Evolutionary conservation across 53 echinoderm and acorn worm genomes (phyloP).

Genomic region (Luidia sarsii): DNA sequence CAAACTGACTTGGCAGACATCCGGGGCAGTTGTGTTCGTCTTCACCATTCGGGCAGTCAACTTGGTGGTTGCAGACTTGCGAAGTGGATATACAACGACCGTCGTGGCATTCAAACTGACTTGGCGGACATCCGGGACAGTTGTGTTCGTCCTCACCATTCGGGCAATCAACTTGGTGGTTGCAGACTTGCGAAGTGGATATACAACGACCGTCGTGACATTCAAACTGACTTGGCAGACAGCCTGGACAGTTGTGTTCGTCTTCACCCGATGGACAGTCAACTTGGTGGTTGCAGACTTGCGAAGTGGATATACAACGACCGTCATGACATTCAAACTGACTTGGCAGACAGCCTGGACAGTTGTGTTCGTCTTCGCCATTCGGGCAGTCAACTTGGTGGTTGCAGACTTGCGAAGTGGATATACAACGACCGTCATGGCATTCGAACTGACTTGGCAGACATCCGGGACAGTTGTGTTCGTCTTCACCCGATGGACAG

Average conservation of each 20-base stretch:
- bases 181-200: slow-evolving; percentile 12
- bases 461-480: slow-evolving; percentile 19
- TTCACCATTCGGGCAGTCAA: slow-evolving; percentile 53
- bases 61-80: slow-evolving; percentile 25
- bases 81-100: slow-evolving; percentile 25
- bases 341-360: neutral
- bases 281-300: slow-evolving; percentile 6
- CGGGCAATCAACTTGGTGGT: slow-evolving; percentile 40
- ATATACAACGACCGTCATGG: slow-evolving; percentile 34
- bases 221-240: neutral
- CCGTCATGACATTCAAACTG: slow-evolving; percentile 33
- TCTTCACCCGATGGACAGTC: slow-evolving; percentile 37
- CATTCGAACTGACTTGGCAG: slow-evolving; percentile 2
- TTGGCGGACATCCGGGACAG: neutral
- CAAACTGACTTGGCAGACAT: neutral
- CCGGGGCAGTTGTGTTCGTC: slow-evolving; percentile 22
- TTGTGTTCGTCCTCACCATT: slow-evolving; percentile 28
- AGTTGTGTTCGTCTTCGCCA: slow-evolving; percentile 34
- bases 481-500: slow-evolving; percentile 50
- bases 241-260: slow-evolving; percentile 16
- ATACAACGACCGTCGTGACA: slow-evolving; percentile 20
- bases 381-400: slow-evolving; percentile 33
- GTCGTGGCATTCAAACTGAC: slow-evolving; percentile 6
- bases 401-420: slow-evolving; percentile 6
- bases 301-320: neutral